phyloP scores from a whole-genome alignment of 2,797 vertebrate genomes.

The Rachycentron canadum region DNA sequence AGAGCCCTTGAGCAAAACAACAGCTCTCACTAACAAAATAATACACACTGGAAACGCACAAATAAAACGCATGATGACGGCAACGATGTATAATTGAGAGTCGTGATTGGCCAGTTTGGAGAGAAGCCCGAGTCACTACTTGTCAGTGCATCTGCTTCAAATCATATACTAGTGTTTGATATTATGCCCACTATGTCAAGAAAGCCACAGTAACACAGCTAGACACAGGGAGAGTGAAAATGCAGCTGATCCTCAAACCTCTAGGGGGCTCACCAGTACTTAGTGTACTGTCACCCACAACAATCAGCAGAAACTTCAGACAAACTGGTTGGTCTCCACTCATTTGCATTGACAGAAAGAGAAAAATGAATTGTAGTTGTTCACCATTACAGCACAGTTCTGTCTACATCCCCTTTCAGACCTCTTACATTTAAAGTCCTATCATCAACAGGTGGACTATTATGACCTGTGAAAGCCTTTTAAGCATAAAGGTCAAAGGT shows the following conservation, averaged over 20 bases:
- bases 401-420: constrained; percentile 13
- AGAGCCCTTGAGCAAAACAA: constrained; percentile 7
- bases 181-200: not conserved
- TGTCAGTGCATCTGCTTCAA: not conserved
- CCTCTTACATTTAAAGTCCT: constrained; percentile 2
- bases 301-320: not conserved
- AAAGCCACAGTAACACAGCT: not conserved
- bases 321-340: constrained; percentile 2
- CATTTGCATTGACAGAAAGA: not conserved
- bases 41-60: not conserved
- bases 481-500: constrained; percentile 45
- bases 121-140: not conserved
- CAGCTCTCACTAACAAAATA: not conserved
- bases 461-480: constrained; percentile 48
- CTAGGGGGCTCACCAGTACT: constrained; percentile 44
- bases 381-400: not conserved
- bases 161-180: not conserved
- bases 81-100: not conserved
- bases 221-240: not conserved
- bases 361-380: not conserved
- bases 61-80: not conserved
- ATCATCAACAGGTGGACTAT: constrained; percentile 36
- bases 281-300: not conserved
- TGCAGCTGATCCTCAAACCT: constrained; percentile 37
- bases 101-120: not conserved